Evolutionary conservation across 2,888 invertebrate genomes (phyloP).

Genomic region (Lepidochitona cinerea): DNA sequence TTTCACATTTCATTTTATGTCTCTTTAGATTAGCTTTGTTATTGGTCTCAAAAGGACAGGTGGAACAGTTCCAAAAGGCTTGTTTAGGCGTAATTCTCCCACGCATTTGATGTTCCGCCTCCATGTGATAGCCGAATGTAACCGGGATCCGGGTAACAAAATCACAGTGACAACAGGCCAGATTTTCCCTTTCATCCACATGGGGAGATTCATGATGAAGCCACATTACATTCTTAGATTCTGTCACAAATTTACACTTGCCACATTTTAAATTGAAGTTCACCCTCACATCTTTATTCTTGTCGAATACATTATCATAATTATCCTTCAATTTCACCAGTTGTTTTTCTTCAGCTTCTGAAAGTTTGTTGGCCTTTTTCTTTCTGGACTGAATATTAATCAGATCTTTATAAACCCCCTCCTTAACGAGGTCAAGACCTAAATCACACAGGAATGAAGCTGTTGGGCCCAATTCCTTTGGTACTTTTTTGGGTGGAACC

Average conservation of each 20-base stretch:
- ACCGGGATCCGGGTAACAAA: constrained; percentile 78
- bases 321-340: constrained; percentile 80
- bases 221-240: constrained; percentile 72
- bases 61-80: constrained; percentile 91
- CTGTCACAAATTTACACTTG: constrained; percentile 53
- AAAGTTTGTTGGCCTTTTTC: constrained; percentile 73
- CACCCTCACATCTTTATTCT: constrained; percentile 49
- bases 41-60: constrained; percentile 95
- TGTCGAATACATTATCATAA: constrained; percentile 40
- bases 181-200: constrained; percentile 68
- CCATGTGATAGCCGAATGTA: constrained; percentile 89
- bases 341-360: constrained; percentile 74
- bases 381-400: constrained; percentile 88
- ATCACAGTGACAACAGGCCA: constrained; percentile 84
- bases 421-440: constrained; percentile 91
- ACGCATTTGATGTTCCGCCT: constrained; percentile 87
- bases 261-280: constrained; percentile 40
- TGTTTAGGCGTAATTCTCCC: constrained; percentile 88
- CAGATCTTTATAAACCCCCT: constrained; percentile 93
- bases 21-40: constrained; percentile 91
- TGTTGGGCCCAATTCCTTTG: background rate
- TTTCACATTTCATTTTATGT: constrained; percentile 88
- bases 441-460: constrained; percentile 75
- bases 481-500: too few species aligned
- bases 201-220: constrained; percentile 78